Conservation (phyloP, 2,888 invertebrate genomes). For the Drosophila antonietae region DNA sequence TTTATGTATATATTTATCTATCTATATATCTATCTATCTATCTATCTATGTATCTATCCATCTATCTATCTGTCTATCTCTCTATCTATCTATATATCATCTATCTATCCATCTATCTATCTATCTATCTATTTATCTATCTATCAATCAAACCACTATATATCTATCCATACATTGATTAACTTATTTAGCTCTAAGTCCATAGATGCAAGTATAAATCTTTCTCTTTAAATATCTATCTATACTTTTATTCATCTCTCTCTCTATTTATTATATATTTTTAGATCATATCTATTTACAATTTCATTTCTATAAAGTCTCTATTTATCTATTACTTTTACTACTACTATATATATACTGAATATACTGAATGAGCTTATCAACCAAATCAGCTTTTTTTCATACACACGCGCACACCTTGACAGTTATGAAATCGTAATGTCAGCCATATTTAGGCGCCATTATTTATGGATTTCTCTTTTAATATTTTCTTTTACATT, state of each 20-base stretch:
- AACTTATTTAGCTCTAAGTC: too few relatives aligned
- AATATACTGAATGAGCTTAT: neutral
- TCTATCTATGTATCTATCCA: neutral
- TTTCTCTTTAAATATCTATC: too few relatives aligned
- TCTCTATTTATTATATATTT: neutral
- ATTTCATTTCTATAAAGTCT: too few relatives aligned
- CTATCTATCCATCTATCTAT: neutral
- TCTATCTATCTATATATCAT: neutral
- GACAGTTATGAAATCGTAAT: slow-evolving; percentile 46
- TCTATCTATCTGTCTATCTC: neutral
- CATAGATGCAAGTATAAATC: too few relatives aligned
- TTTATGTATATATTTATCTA: neutral
- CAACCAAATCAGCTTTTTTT: neutral
- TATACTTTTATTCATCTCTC: too few relatives aligned
- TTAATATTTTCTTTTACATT: neutral
- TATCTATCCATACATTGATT: too few relatives aligned
- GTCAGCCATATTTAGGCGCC: slow-evolving; percentile 48
- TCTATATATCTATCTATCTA: neutral
- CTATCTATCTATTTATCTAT: neutral
- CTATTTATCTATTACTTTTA: neutral
- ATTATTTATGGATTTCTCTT: slow-evolving; percentile 46
- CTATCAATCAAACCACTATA: neutral
- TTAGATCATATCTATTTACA: too few relatives aligned
- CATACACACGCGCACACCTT: slow-evolving; percentile 17
- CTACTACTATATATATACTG: neutral